Base-by-base conservation (phyloP, 2,888 invertebrate genomes). In the Heterodera filipjevi region DNA sequence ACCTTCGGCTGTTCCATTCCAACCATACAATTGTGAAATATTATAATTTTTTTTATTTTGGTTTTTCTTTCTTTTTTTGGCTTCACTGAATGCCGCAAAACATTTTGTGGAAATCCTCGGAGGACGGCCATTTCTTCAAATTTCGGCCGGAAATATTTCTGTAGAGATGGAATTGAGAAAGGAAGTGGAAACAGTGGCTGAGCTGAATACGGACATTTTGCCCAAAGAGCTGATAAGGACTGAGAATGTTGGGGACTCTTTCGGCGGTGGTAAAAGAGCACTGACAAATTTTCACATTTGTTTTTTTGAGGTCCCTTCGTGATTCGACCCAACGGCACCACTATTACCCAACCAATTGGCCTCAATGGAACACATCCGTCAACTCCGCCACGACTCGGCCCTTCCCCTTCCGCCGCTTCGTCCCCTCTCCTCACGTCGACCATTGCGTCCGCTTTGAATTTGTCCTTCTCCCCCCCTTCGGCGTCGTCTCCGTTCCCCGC, bases 71-170 rank as follows among this genome's bases (percentile, higher is more conserved):
- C n/a, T n/a, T 16, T 27, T 81, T 35, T 39, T 83, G 82, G 80
- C 66, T 19, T 71, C 46, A n/a, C 33, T 82, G 27, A 80, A 76
- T 1, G 80, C 82, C n/a, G 78, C 76, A n/a, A 79, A 78, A n/a
- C 82, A 82, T 46, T 73, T 77, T 32, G 64, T 82, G 27, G 82
- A 82, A 70, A 74, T 82, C 30, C 59, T 80, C 6, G 82, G 82
- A 27, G 82, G 82, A 16, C 66, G 71, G 30, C 82, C 82, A 32
- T 73, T 68, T 35, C 66, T 82, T 46, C 46, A 66, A 27, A 71
- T 82, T 19, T 64, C 66, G 27, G 73, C 80, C 19, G 82, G 82
- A 19, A 82, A 82, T 71, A 44, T 82, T 30, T 76, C 82, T 10
- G 68, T 81, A 10, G 49, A 70, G 33, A 81, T 80, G 66, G 68